A percentile compares a stretch with the other conserved stretches of the same genome.
Conservation (phyloP, 2,888 invertebrate genomes). For the Temnothorax unifasciatus region DNA sequence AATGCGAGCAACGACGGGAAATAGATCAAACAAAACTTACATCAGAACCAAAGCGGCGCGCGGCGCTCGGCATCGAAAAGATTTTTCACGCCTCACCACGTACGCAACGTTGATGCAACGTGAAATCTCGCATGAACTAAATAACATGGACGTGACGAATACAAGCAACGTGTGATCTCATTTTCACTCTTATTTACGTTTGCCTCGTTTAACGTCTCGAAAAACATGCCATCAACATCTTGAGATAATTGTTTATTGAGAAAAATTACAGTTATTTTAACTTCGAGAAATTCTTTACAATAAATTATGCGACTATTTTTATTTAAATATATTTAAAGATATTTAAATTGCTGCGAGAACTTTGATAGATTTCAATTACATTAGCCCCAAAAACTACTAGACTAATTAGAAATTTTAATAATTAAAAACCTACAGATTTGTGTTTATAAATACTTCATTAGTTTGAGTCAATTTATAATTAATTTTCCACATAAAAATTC, state of each 20-base stretch:
- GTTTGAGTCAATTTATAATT: neutral
- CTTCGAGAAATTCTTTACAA: neutral
- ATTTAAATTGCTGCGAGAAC: neutral
- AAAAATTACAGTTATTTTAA: neutral
- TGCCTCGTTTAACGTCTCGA: neutral
- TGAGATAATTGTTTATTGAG: neutral
- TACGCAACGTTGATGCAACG: constrained; percentile 29
- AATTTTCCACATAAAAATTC: neutral
- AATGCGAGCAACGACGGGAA: neutral
- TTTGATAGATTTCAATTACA: neutral
- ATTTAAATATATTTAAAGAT: neutral
- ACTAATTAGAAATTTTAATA: neutral
- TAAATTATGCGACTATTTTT: neutral
- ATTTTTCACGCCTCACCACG: neutral
- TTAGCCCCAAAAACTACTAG: neutral
- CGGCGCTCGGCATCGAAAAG: neutral
- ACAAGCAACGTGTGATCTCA: constrained; percentile 12
- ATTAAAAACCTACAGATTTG: neutral
- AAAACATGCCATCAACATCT: neutral
- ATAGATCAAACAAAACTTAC: neutral
- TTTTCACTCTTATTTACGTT: constrained; percentile 18
- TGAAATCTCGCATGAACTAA: constrained; percentile 16
- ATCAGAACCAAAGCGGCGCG: neutral
- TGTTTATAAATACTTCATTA: neutral
- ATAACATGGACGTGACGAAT: constrained; percentile 39